Base-by-base conservation (phyloP, 2,797 vertebrate species). In the Melanotaenia maccullochi region DNA sequence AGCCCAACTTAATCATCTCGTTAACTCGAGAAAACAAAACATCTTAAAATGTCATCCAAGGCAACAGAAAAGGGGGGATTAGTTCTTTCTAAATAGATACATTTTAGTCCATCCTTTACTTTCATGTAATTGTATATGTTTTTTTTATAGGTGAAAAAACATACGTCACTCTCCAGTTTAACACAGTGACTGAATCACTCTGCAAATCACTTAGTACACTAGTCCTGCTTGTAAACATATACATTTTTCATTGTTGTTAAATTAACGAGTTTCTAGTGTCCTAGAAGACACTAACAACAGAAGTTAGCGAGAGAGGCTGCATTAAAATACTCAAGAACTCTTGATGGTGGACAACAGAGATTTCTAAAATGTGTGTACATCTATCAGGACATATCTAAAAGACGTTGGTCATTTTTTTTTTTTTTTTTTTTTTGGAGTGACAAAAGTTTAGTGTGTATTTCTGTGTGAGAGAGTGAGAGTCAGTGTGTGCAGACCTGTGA, bases 401-500 rank as follows among this genome's bases (percentile, higher is more conserved):
- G 56, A 66, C 9, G 20, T 64, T 54, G 25, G 59, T 65, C 64
- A 67, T 67, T 65, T 75, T 71, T 68, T 44, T 42, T 1, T 44
- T 47, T 47, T 3, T 49, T 49, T 49, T 49, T 30, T 30, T 30
- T 30, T 30, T 30, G 28, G 30, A 65, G 51, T 74, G 51, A 83
- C 57, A 72, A 75, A 36, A 58, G 64, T 36, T 75, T 56, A 38
- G 18, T 61, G 71, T 61, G 54, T 71, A 65, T 67, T 14, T 63
- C 35, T 71, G 71, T 52, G 44, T 49, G 24, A 40, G 24, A 55
- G 76, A 68, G 70, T n/a, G 51, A 76, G 67, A 73, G 70, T 33
- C 58, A 72, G 83, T 77, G 78, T 83, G 83, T 68, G 77, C 61
- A 78, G 77, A 76, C 73, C 75, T 60, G 40, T 4, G 67, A 88